Percentiles rank a stretch among this genome's conserved stretches.
phyloP scores from a whole-genome alignment of 2,797 vertebrate genomes.

The Cyclura pinguis region DNA sequence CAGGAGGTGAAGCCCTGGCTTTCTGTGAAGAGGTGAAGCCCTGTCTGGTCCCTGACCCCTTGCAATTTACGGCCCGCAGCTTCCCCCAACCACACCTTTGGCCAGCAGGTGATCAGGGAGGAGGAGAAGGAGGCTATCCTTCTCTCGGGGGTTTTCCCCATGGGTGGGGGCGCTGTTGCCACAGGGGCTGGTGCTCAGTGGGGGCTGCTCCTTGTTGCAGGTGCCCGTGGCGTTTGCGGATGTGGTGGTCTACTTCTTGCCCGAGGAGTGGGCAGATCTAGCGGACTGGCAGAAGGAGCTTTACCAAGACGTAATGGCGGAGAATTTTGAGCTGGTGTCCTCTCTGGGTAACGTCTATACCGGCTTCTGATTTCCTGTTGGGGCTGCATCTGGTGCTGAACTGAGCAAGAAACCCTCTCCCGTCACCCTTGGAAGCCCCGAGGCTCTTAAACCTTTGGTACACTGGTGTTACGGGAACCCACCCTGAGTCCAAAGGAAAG shows the following conservation, averaged over 20 bases:
- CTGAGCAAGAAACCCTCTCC: neutral
- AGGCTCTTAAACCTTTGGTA: no score
- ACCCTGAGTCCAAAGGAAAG: neutral
- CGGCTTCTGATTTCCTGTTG: neutral
- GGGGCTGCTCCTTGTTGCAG: slow-evolving; percentile 46
- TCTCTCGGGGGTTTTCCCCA: neutral
- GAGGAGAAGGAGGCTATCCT: neutral
- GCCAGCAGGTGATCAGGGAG: neutral
- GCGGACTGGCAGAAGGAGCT: slow-evolving; percentile 70
- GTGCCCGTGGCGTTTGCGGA: slow-evolving; percentile 62
- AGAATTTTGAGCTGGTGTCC: slow-evolving; percentile 70
- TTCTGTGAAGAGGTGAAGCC: no score
- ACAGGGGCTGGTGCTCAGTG: neutral
- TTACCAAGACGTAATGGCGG: slow-evolving; percentile 64
- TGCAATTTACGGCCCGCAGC: rapidly evolving
- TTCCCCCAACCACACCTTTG: no score
- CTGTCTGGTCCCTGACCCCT: no score
- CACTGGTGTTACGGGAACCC: neutral
- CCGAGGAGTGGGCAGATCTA: slow-evolving; percentile 70
- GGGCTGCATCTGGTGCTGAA: neutral
- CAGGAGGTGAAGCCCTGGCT: no score
- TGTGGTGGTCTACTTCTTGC: slow-evolving; percentile 61
- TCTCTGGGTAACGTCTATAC: slow-evolving; percentile 64
- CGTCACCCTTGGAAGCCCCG: neutral
- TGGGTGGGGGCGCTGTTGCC: neutral